Percentiles rank a stretch among this genome's conserved stretches.
Evolutionary conservation across 2,113 vertebrate genomes (phyloP).

Genomic region (Porphyrio hochstetteri): DNA sequence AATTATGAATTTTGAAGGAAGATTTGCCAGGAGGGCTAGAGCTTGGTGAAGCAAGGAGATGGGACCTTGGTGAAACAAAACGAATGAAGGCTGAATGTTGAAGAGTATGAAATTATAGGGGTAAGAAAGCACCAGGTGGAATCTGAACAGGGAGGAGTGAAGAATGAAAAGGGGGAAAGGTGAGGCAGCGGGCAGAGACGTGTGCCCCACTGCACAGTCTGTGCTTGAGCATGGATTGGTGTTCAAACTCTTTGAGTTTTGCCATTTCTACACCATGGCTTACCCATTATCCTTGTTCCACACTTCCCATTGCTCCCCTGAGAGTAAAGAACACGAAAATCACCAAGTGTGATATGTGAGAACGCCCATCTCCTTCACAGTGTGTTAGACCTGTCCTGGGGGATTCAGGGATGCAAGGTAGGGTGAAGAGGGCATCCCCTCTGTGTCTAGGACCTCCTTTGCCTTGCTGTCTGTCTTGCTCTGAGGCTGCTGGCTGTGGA

Average conservation of each 20-base stretch:
- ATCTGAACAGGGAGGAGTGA: not conserved
- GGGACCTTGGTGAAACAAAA: not conserved
- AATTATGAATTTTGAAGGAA: not conserved
- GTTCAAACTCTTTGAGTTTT: not conserved
- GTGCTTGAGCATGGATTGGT: not conserved
- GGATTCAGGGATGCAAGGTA: not conserved
- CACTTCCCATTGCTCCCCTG: not conserved
- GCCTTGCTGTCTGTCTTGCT: rapidly evolving
- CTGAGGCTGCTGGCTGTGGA: not conserved
- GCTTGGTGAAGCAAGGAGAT: not conserved
- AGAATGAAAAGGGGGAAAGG: not conserved
- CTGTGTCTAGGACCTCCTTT: not conserved
- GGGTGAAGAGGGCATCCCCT: not conserved
- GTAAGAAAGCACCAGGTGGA: not conserved
- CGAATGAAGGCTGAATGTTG: not conserved
- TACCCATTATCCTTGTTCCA: not conserved
- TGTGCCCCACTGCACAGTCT: not conserved
- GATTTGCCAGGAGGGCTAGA: not conserved
- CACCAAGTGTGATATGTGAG: not conserved
- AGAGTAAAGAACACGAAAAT: not conserved
- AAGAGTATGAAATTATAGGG: not conserved
- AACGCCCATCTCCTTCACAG: not conserved
- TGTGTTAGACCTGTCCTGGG: not conserved
- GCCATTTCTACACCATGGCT: not conserved
- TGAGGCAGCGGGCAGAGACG: not conserved